Evolutionary conservation across 2,888 invertebrate species (phyloP).

Genomic region (Agrochola litura): DNA sequence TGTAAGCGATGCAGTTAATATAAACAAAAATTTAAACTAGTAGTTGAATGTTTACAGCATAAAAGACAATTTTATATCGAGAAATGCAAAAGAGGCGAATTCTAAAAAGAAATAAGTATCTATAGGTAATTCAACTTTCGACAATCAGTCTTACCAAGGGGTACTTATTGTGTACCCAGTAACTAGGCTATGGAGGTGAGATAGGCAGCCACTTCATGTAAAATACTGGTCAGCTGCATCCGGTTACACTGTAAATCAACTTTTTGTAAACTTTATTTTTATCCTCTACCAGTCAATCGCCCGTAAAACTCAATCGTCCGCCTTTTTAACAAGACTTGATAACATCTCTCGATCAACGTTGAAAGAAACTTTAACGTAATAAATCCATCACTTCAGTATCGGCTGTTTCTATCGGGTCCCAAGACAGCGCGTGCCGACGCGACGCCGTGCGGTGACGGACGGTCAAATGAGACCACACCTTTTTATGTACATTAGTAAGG

Average conservation of each 20-base stretch:
- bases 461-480: conserved; percentile 29
- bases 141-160: neutral
- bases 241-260: neutral
- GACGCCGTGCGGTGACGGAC: conserved; percentile 28
- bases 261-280: neutral
- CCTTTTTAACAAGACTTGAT: conserved; percentile 19
- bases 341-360: conserved; percentile 12
- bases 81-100: neutral
- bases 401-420: conserved; percentile 21
- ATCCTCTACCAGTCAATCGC: neutral
- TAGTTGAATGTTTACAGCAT: neutral
- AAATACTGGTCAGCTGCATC: neutral
- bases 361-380: conserved; percentile 43
- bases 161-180: neutral
- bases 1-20: neutral
- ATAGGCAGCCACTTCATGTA: neutral
- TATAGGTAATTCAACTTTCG: neutral
- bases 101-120: neutral
- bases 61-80: neutral
- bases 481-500: conserved; percentile 5
- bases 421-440: conserved; percentile 14
- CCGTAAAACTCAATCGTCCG: neutral
- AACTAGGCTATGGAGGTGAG: neutral
- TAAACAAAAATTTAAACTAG: no score
- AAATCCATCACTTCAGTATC: conserved; percentile 55